Conservation (phyloP, 2,113 vertebrate genomes). For the Uropsilus gracilis region DNA sequence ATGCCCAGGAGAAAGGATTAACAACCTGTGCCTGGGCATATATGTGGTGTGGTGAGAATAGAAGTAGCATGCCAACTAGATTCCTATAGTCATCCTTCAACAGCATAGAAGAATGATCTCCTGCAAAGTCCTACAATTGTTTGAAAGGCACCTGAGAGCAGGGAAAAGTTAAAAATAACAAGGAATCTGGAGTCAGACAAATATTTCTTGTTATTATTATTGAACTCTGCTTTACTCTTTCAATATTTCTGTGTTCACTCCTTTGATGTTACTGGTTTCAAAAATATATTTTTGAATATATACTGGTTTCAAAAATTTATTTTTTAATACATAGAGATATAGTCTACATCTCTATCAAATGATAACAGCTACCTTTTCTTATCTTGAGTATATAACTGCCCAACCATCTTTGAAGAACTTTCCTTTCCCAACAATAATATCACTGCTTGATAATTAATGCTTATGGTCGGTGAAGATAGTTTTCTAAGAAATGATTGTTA, state of each 20-base stretch:
- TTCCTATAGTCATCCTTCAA: neutral
- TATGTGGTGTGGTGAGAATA: fast-evolving
- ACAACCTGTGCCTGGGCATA: neutral
- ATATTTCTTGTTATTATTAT: neutral
- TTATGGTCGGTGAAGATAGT: neutral
- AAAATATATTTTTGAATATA: neutral
- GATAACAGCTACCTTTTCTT: neutral
- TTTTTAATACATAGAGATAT: too few species aligned
- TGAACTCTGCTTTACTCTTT: neutral
- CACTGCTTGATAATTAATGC: neutral
- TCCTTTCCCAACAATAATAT: neutral
- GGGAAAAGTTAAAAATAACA: neutral
- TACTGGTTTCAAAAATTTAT: neutral
- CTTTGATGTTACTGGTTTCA: neutral
- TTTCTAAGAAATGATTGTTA: neutral
- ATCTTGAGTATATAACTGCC: neutral
- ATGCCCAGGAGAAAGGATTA: neutral
- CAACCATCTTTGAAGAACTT: neutral
- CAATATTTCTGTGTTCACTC: neutral
- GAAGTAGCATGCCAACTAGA: neutral
- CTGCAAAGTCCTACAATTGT: neutral
- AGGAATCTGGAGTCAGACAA: neutral
- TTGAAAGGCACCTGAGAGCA: neutral
- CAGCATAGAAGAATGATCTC: neutral
- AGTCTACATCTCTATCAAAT: neutral